A percentile compares a stretch with the other conserved stretches of the same genome.
Conservation (phyloP, 2,888 invertebrate species). For the Papilio demoleus region DNA sequence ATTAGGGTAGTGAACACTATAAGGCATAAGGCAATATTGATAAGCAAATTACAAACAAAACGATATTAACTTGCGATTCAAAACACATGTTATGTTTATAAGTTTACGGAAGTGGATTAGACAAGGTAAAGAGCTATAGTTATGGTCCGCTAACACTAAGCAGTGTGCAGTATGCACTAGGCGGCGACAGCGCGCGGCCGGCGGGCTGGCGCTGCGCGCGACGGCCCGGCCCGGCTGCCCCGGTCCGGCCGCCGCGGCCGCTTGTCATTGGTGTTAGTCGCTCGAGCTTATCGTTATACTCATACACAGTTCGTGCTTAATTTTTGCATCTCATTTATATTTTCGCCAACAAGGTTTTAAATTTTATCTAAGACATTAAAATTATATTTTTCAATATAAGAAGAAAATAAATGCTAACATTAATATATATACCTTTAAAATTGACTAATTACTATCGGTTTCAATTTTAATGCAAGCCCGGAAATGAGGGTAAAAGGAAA, state of each 20-base stretch:
- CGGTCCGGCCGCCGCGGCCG: no score
- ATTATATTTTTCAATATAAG: background rate
- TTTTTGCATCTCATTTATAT: background rate
- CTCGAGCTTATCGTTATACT: slow-evolving; percentile 34
- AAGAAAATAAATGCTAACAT: background rate
- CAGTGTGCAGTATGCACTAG: background rate
- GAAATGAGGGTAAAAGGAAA: slow-evolving; percentile 21
- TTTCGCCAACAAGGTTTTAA: background rate
- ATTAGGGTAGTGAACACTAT: background rate
- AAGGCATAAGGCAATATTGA: background rate
- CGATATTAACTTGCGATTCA: background rate
- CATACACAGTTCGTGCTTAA: slow-evolving; percentile 18
- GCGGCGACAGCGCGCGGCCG: background rate
- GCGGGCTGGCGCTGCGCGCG: background rate
- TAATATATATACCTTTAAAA: background rate
- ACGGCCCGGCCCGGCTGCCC: slow-evolving; percentile 23
- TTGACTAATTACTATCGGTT: background rate
- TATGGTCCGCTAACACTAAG: background rate
- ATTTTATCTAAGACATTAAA: background rate
- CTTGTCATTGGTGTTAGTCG: slow-evolving; percentile 43
- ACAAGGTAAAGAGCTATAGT: background rate
- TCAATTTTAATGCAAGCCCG: background rate
- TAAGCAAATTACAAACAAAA: background rate
- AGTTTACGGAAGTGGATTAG: background rate
- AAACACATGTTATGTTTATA: background rate